Conservation (phyloP, 2,888 invertebrate genomes). For the Eilema caniola region DNA sequence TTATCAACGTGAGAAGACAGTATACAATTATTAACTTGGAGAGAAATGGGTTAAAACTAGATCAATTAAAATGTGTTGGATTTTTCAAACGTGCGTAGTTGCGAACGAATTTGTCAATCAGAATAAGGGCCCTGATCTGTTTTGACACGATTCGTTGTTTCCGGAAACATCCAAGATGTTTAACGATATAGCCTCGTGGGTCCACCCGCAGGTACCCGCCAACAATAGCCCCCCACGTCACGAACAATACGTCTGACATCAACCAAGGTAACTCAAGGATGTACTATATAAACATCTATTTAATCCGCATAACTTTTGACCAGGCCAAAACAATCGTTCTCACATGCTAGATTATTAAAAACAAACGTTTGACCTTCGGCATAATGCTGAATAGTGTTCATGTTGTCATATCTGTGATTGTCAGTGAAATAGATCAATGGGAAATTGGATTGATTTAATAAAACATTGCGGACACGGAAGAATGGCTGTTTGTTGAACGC, state of each 20-base stretch:
- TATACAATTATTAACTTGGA: too few relatives aligned
- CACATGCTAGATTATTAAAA: slow-evolving; percentile 48
- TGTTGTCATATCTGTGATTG: slow-evolving; percentile 43
- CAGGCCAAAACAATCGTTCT: slow-evolving; percentile 24
- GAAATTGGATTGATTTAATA: slow-evolving; percentile 20
- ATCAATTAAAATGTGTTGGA: too few relatives aligned
- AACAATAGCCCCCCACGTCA: slow-evolving; percentile 16
- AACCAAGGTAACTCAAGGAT: slow-evolving; percentile 21
- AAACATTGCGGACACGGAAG: slow-evolving; percentile 19
- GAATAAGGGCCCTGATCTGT: background rate
- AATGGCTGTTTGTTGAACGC: slow-evolving; percentile 39
- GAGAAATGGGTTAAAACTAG: too few relatives aligned
- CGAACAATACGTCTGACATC: slow-evolving; percentile 23
- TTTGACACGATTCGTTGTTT: slow-evolving; percentile 4
- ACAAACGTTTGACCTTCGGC: slow-evolving; percentile 46
- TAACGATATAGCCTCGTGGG: slow-evolving; percentile 1
- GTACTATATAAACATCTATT: slow-evolving; percentile 22
- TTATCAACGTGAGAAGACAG: too few relatives aligned
- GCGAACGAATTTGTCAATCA: too few relatives aligned
- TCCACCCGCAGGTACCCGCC: background rate
- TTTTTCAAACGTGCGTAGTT: too few relatives aligned
- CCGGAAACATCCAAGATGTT: slow-evolving; percentile 9
- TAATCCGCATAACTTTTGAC: slow-evolving; percentile 26
- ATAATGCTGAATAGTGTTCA: slow-evolving; percentile 49
- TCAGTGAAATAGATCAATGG: slow-evolving; percentile 17